A percentile compares a stretch with the other conserved stretches of the same genome.
These are phyloP conservation scores for Allygus modestus DNA, from an alignment of 2,888 invertebrate species.

Conservation along the genomic window DNA sequence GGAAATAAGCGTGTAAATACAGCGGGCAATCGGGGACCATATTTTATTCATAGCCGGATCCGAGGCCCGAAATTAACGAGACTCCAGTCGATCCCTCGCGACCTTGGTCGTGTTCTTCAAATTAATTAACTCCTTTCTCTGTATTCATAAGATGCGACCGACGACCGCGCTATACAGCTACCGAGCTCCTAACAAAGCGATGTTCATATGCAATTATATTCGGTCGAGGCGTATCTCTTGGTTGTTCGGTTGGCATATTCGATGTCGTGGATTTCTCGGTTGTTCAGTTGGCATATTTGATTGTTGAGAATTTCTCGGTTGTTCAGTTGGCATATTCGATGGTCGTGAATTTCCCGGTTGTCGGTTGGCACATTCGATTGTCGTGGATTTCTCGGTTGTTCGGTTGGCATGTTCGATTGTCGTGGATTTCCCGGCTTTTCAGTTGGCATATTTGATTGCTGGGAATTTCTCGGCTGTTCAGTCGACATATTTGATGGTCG, in stretches of 20 bases:
- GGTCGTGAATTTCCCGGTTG: too few relatives aligned
- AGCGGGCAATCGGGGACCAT: constrained; percentile 39
- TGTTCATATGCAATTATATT: constrained; percentile 4
- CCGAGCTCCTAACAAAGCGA: background rate
- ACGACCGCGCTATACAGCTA: background rate
- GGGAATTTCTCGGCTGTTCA: too few relatives aligned
- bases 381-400: too few relatives aligned
- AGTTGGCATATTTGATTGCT: too few relatives aligned
- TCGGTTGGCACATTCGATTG: too few relatives aligned
- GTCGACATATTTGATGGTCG: too few relatives aligned
- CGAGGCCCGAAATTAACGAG: constrained; percentile 38
- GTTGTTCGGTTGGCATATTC: background rate
- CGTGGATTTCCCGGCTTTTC: too few relatives aligned
- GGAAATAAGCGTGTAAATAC: constrained; percentile 63
- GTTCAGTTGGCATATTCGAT: too few relatives aligned
- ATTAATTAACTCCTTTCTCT: constrained; percentile 56
- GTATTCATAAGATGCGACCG: constrained; percentile 37
- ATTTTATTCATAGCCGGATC: constrained; percentile 53
- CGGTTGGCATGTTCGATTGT: too few relatives aligned
- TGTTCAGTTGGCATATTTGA: background rate
- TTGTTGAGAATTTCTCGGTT: too few relatives aligned
- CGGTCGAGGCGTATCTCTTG: background rate
- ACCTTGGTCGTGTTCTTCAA: constrained; percentile 30
- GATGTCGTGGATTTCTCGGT: too few relatives aligned
- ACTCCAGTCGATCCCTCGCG: background rate